Evolutionary conservation across 2,888 invertebrate species (phyloP), one percentile per base, ranked within the genome.

Genomic region (Sphaeridia pumilis): DNA sequence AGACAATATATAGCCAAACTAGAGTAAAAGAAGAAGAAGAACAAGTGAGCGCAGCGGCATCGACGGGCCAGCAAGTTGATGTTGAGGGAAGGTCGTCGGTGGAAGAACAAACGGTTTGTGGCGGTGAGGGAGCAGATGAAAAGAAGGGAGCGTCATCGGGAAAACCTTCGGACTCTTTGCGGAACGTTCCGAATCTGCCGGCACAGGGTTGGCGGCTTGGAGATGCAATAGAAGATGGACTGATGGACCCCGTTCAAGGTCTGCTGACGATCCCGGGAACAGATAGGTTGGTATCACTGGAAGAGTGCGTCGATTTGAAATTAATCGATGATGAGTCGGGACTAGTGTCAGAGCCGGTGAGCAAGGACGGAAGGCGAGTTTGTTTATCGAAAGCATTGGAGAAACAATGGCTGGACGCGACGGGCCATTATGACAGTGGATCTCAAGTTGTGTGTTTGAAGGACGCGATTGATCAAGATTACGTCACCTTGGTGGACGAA

Each of bases 251-350:
- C 1, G 74, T 78, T 0, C 81, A 80, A 1, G 94, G 95, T 2
- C 73, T 86, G 31, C 88, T 94, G 65, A 80, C 82, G 17, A 85
- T 94, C 59, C 87, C 87, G 2, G 84, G 84, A 14, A 88, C 90
- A 4, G 89, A 90, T 69, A 76, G 87, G 61, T 73, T 84, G 50
- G 80, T 89, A 42, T 83, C 84, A 55, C 83, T 94, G 63, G 82
- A 86, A 69, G 92, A 93, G 70, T 88, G 93, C 63, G 75, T 95
- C 41, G 81, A 82, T 66, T 75, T 88, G 56, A 82, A 85, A 67
- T 81, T 95, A 24, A 84, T 95, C 43, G 84, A 92, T 71, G 79
- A 84, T 17, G 75, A 81, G 58, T 92, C 90, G 0, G 88, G 86
- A 14, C 72, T 79, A 49, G 87, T 93, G 1, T 71, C 87, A 26